Evolutionary conservation across 2,113 vertebrate species (phyloP).

Genomic region (Chloropsis hardwickii): DNA sequence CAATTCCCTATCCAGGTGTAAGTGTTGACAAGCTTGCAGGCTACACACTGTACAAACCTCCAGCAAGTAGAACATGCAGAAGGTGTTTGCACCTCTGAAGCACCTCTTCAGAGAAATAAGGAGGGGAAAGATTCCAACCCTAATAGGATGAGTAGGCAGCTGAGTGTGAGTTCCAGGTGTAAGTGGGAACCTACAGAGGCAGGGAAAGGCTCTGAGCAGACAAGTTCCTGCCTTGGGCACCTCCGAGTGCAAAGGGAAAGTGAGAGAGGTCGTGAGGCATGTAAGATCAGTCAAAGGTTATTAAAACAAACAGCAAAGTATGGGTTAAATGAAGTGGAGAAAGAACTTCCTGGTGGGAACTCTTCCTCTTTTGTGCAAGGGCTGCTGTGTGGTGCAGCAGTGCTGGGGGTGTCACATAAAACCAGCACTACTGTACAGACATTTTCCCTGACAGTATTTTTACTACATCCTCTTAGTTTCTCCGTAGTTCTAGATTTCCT

Average conservation of each 20-base stretch:
- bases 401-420: not conserved
- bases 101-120: not conserved
- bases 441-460: not conserved
- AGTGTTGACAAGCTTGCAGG: not conserved
- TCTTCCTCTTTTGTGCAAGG: slow-evolving; percentile 18
- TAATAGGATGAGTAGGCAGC: not conserved
- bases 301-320: not conserved
- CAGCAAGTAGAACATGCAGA: not conserved
- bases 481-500: slow-evolving; percentile 4
- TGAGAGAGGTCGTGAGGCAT: not conserved
- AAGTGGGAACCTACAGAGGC: not conserved
- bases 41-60: not conserved
- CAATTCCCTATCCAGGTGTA: not conserved
- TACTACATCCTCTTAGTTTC: not conserved
- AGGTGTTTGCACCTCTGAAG: not conserved
- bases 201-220: not conserved
- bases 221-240: fast-evolving
- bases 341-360: not conserved
- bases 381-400: not conserved
- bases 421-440: not conserved
- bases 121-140: not conserved
- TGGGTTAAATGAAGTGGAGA: not conserved
- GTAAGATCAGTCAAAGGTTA: not conserved
- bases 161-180: not conserved
- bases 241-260: not conserved